Percentiles rank a stretch among this genome's conserved stretches.
phyloP scores from a whole-genome alignment of 2,888 invertebrate species.

The Ectemnius lituratus region DNA sequence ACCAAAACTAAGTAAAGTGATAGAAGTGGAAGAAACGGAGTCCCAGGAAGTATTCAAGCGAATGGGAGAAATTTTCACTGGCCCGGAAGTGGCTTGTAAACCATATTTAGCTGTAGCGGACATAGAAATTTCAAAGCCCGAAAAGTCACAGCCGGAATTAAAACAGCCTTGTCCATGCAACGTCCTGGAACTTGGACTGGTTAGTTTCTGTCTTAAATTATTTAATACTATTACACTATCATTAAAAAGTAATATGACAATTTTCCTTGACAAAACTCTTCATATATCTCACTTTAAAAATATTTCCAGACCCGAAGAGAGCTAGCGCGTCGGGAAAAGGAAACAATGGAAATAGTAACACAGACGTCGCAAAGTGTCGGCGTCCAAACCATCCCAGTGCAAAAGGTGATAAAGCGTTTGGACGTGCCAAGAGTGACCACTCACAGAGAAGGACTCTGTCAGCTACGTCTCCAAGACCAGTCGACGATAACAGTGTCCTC shows the following conservation, averaged over 20 bases:
- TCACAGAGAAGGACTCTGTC: conserved; percentile 6
- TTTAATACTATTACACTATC: background rate
- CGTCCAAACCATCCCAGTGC: conserved; percentile 16
- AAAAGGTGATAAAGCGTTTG: conserved; percentile 9
- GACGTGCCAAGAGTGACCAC: conserved; percentile 6
- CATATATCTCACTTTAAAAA: no score
- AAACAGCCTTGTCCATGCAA: conserved; percentile 13
- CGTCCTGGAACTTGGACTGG: background rate
- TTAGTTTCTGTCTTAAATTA: background rate
- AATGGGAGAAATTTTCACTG: background rate
- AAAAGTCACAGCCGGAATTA: background rate
- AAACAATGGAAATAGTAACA: conserved; percentile 28
- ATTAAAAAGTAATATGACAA: background rate
- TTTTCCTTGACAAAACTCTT: no score
- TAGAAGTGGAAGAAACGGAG: background rate
- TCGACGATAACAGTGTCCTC: background rate
- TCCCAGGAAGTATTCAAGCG: background rate
- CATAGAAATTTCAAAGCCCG: conserved; percentile 18
- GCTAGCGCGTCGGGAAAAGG: background rate
- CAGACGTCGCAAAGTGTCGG: conserved; percentile 33
- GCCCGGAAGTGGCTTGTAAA: conserved; percentile 1
- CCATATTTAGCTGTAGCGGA: conserved; percentile 32
- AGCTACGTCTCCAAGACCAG: conserved; percentile 27
- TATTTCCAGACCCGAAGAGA: no score
- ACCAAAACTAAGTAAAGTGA: no score